Percentiles rank a stretch among this genome's conserved stretches.
phyloP scores from a whole-genome alignment of 2,113 vertebrate genomes.

The Pitta sordida region DNA sequence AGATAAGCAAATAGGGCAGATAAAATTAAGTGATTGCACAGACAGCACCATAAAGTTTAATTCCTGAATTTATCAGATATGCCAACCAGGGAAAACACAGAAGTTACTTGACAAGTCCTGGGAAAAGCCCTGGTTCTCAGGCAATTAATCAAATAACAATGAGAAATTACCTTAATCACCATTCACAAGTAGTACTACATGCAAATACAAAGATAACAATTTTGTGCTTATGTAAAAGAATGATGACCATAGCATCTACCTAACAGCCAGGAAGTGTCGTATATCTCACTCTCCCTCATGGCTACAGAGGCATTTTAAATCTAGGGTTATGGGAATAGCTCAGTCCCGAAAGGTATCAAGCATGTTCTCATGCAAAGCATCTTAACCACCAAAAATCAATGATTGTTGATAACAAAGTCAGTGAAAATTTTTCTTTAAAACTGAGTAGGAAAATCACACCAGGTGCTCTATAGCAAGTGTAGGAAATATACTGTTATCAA shows the following conservation, averaged over 20 bases:
- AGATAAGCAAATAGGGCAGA: background rate
- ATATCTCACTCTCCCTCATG: background rate
- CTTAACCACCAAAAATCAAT: background rate
- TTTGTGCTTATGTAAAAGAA: background rate
- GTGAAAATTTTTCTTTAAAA: background rate
- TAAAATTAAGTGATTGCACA: background rate
- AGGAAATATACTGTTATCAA: background rate
- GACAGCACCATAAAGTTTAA: background rate
- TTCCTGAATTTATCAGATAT: background rate
- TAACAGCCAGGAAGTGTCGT: rapidly evolving
- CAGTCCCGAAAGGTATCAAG: background rate
- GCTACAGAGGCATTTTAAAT: background rate
- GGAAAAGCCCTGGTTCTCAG: background rate
- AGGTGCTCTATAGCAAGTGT: background rate
- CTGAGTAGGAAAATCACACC: background rate
- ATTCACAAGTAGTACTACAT: background rate
- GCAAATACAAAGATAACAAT: background rate
- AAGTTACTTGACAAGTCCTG: background rate
- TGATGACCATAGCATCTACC: background rate
- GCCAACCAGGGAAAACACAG: background rate
- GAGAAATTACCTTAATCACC: background rate
- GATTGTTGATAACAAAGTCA: background rate
- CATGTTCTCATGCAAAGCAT: background rate
- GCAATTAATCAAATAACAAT: background rate
- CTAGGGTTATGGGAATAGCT: background rate